These are phyloP conservation scores for Coecobrya sp. DNA, from an alignment of 2,888 invertebrate genomes.

Conservation along the genomic window DNA sequence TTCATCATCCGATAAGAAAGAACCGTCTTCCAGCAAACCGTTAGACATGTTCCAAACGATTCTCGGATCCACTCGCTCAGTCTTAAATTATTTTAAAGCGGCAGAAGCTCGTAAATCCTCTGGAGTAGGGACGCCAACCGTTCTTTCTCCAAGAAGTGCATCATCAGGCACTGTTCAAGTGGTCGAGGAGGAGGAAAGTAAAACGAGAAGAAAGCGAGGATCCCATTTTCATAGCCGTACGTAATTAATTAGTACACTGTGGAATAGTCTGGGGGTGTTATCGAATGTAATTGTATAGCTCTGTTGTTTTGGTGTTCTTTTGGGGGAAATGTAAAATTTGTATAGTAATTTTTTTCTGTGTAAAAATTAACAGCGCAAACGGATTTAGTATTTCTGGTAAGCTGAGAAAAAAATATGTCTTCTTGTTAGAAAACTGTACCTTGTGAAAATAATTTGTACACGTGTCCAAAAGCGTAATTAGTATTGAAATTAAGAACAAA, in stretches of 20 bases:
- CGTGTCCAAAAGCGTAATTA: too few species aligned
- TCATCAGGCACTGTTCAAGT: background rate
- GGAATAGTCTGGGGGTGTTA: background rate
- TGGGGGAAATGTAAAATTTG: background rate
- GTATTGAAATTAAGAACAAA: too few species aligned
- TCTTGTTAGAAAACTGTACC: slow-evolving; percentile 18
- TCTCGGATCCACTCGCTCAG: slow-evolving; percentile 78
- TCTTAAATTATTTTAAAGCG: slow-evolving; percentile 74
- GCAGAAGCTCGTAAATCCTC: slow-evolving; percentile 66
- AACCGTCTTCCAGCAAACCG: background rate
- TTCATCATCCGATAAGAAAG: background rate
- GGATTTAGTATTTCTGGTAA: background rate
- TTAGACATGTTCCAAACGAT: slow-evolving; percentile 77
- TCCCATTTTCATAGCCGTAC: background rate
- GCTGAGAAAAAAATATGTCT: background rate
- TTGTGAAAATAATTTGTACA: background rate
- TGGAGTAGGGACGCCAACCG: slow-evolving; percentile 58
- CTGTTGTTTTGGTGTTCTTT: slow-evolving; percentile 1
- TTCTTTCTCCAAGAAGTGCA: slow-evolving; percentile 72
- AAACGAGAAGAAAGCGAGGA: background rate
- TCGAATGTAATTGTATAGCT: too few species aligned
- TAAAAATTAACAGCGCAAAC: background rate
- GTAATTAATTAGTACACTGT: background rate
- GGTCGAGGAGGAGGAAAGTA: background rate
- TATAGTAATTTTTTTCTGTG: background rate